Percentiles rank a stretch among this genome's conserved stretches.
phyloP scores from a whole-genome alignment of 2,888 invertebrate genomes.

The Caenorhabditis sinica region DNA sequence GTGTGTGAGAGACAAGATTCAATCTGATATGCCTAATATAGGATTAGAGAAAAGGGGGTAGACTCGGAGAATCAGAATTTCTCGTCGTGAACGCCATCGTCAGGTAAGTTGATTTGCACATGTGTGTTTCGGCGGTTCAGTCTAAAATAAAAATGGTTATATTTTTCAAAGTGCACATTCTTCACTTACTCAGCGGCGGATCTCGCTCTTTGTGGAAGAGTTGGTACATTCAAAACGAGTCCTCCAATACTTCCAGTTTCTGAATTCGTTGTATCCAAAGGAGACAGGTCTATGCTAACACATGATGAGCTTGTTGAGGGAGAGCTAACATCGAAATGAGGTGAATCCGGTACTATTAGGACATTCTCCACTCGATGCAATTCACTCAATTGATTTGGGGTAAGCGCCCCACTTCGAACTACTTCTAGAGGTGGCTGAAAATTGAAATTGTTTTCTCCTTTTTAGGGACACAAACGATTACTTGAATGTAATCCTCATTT shows the following conservation, averaged over 20 bases:
- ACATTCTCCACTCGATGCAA: conserved; percentile 19
- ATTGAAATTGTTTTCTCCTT: neutral
- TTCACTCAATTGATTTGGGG: conserved; percentile 42
- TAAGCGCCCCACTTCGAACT: conserved; percentile 46
- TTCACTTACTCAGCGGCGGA: conserved; percentile 45
- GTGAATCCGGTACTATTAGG: conserved; percentile 21
- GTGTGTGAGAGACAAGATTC: conserved; percentile 29
- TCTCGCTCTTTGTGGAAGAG: conserved; percentile 24
- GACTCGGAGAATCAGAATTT: conserved; percentile 36
- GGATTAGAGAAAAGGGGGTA: conserved; percentile 8
- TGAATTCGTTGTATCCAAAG: conserved; percentile 37
- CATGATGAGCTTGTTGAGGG: conserved; percentile 62
- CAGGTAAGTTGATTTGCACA: conserved; percentile 56
- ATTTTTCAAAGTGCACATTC: neutral
- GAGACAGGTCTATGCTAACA: conserved; percentile 50
- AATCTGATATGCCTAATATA: conserved; percentile 42
- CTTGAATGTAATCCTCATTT: conserved; percentile 58
- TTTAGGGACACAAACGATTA: neutral
- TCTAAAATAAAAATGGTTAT: conserved; percentile 1
- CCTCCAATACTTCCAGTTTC: conserved; percentile 45
- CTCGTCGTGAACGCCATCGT: conserved; percentile 49
- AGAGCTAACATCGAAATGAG: conserved; percentile 44
- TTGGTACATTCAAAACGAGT: conserved; percentile 45
- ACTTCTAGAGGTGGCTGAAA: conserved; percentile 63
- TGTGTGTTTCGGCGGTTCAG: conserved; percentile 32